phyloP scores from a whole-genome alignment of 2,797 vertebrate species.

The Gymnothorax javanicus region DNA sequence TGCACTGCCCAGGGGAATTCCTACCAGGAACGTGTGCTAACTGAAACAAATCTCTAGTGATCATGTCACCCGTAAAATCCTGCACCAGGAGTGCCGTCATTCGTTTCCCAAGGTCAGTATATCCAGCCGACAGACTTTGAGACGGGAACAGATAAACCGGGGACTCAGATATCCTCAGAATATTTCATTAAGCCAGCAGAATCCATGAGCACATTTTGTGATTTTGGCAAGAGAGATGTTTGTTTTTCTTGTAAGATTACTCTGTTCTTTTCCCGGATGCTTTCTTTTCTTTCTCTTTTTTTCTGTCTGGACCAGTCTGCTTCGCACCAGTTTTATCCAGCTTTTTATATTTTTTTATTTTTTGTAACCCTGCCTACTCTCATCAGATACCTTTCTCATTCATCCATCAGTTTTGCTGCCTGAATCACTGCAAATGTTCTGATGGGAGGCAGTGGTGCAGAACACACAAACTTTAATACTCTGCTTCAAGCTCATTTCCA shows the following conservation, averaged over 20 bases:
- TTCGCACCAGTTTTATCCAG: not conserved
- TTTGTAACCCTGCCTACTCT: not conserved
- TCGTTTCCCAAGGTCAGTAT: constrained; percentile 9
- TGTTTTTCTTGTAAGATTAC: constrained; percentile 18
- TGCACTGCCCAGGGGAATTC: not conserved
- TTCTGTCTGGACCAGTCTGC: not conserved
- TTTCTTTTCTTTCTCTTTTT: not conserved
- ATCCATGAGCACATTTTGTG: constrained; percentile 9
- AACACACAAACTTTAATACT: not conserved
- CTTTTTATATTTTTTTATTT: not conserved
- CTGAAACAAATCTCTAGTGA: not conserved
- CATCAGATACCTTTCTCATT: not conserved
- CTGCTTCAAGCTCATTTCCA: not conserved
- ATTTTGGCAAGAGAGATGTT: constrained; percentile 2
- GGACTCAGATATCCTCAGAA: not conserved
- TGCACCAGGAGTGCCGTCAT: not conserved
- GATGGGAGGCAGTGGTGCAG: not conserved
- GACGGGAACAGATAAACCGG: not conserved
- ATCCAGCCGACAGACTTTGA: not conserved
- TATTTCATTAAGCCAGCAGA: not conserved
- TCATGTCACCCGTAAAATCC: not conserved
- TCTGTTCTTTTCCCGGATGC: not conserved
- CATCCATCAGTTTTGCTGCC: not conserved
- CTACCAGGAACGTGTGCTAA: not conserved
- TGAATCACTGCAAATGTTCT: not conserved